Conservation (phyloP, 2,113 vertebrate genomes). For the Sinocyclocheilus grahami region DNA sequence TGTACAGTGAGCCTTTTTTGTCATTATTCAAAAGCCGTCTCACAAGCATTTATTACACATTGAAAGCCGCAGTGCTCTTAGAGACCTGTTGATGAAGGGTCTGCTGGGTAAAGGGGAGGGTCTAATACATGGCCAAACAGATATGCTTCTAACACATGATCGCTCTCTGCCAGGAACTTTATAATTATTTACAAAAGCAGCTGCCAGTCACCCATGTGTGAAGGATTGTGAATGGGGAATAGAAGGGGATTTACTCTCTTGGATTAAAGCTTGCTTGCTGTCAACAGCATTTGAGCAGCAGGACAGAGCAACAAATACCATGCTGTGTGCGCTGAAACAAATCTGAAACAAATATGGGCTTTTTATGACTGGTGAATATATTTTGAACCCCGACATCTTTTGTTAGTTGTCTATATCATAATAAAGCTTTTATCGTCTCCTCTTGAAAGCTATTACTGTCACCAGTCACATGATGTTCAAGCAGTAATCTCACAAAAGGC, state of each 20-base stretch:
- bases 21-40: constrained; percentile 69
- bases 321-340: constrained; percentile 54
- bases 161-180: constrained; percentile 57
- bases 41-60: constrained; percentile 71
- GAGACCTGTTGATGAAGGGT: constrained; percentile 38
- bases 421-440: constrained; percentile 48
- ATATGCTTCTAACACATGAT: constrained; percentile 50
- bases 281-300: constrained; percentile 60
- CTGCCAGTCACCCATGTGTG: constrained; percentile 61
- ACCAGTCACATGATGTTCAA: constrained; percentile 34
- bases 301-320: constrained; percentile 47
- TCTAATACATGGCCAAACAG: constrained; percentile 22
- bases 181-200: constrained; percentile 61
- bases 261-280: constrained; percentile 56
- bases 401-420: constrained; percentile 13
- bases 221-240: constrained; percentile 55
- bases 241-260: constrained; percentile 51
- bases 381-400: constrained; percentile 31
- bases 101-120: neutral
- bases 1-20: constrained; percentile 61
- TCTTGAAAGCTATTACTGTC: constrained; percentile 44
- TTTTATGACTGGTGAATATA: constrained; percentile 50
- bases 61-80: constrained; percentile 58
- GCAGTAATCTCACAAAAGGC: constrained; percentile 58
- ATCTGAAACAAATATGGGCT: constrained; percentile 59